Conservation (phyloP, 2,888 invertebrate genomes). For the Chrysolina oricalcia region DNA sequence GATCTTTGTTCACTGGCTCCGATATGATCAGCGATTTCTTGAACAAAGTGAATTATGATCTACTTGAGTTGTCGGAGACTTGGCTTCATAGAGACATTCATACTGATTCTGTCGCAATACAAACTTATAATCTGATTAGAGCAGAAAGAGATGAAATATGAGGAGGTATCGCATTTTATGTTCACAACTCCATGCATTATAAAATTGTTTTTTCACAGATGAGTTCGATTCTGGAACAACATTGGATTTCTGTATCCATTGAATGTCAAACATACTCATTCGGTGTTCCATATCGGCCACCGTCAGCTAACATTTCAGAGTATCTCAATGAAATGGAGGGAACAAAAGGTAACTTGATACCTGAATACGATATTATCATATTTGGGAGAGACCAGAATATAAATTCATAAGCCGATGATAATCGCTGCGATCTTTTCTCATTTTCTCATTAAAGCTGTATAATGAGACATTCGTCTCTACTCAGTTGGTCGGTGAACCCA, state of each 20-base stretch:
- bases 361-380: not conserved
- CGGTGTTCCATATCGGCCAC: constrained; percentile 15
- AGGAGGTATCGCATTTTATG: constrained; percentile 6
- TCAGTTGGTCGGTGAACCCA: constrained; percentile 3
- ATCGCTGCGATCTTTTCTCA: not conserved
- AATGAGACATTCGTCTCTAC: not conserved
- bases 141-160: too few species aligned
- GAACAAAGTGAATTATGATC: too few species aligned
- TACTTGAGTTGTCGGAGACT: too few species aligned
- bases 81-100: too few species aligned
- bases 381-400: not conserved
- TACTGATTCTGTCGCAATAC: too few species aligned
- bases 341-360: not conserved
- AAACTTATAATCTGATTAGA: too few species aligned
- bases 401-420: not conserved
- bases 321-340: constrained; percentile 8
- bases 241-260: not conserved
- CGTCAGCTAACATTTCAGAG: constrained; percentile 1
- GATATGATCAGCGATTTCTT: too few species aligned
- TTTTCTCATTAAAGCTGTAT: too few species aligned
- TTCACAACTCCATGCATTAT: not conserved
- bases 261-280: not conserved
- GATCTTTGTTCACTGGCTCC: too few species aligned
- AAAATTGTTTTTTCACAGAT: not conserved
- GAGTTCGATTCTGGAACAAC: constrained; percentile 13